Percentiles rank a stretch among this genome's conserved stretches.
Evolutionary conservation across 2,797 vertebrate genomes (phyloP).

Genomic region (Cuculus canorus): DNA sequence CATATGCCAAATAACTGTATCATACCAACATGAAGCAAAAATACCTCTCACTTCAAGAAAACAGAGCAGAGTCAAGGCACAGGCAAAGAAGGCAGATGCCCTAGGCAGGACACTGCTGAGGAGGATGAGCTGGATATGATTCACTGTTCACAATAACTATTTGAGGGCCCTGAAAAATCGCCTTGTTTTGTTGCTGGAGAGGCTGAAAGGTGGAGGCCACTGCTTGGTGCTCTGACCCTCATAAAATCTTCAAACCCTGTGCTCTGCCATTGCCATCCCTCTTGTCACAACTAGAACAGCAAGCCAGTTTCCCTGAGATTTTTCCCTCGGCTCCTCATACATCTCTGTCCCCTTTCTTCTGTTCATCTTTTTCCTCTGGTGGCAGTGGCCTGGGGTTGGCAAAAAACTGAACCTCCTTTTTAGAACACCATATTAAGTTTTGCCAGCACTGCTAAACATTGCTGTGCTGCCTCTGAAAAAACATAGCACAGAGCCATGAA

Average conservation of each 20-base stretch:
- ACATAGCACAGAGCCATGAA: background rate
- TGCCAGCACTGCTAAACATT: background rate
- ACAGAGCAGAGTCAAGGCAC: background rate
- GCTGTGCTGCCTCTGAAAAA: background rate
- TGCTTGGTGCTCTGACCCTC: background rate
- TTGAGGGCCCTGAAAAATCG: background rate
- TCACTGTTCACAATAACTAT: background rate
- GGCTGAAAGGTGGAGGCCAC: background rate
- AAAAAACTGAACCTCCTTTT: background rate
- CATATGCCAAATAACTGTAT: background rate
- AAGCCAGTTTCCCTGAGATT: background rate
- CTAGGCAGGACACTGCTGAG: background rate
- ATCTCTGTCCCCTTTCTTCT: background rate
- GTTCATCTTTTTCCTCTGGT: background rate
- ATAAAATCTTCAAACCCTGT: background rate
- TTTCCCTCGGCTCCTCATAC: background rate
- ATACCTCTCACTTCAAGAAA: background rate
- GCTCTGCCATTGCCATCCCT: background rate
- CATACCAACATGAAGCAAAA: background rate
- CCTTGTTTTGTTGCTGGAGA: background rate
- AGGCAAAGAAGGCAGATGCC: background rate
- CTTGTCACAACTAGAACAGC: background rate
- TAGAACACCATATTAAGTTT: background rate
- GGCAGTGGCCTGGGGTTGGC: accelerated
- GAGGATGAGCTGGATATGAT: background rate